Conservation (phyloP, 2,113 vertebrate genomes). For the Hoplias malabaricus region DNA sequence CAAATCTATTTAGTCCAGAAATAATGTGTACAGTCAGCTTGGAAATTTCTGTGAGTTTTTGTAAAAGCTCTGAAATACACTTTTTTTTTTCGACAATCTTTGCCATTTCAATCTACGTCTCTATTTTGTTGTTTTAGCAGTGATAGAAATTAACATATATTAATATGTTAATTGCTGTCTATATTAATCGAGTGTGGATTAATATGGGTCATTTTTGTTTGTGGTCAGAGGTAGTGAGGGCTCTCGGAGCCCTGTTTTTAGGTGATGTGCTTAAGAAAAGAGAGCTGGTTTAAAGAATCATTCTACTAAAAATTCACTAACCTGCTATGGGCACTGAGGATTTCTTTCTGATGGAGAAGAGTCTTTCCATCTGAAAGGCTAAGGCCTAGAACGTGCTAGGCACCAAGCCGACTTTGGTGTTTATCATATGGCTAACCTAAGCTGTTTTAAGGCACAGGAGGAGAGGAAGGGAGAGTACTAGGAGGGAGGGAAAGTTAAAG, state of each 20-base stretch:
- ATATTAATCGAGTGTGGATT: background rate
- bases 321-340: background rate
- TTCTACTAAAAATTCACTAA: background rate
- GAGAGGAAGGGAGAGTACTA: background rate
- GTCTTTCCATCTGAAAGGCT: background rate
- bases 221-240: slow-evolving; percentile 22
- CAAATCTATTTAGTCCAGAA: no score
- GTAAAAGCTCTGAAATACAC: no score
- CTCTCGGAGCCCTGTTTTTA: background rate
- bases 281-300: slow-evolving; percentile 10
- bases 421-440: slow-evolving; percentile 23
- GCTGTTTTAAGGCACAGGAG: slow-evolving; percentile 49
- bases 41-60: no score
- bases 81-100: no score
- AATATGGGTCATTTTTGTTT: background rate
- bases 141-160: no score
- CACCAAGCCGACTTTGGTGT: slow-evolving; percentile 20
- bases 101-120: no score
- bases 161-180: no score
- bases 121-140: no score
- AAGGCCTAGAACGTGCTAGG: background rate
- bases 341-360: background rate
- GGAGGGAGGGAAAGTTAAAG: background rate
- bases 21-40: no score
- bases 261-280: background rate